Percentiles rank a stretch among this genome's conserved stretches.
phyloP scores from a whole-genome alignment of 2,797 vertebrate species.

The Melanotaenia maccullochi region DNA sequence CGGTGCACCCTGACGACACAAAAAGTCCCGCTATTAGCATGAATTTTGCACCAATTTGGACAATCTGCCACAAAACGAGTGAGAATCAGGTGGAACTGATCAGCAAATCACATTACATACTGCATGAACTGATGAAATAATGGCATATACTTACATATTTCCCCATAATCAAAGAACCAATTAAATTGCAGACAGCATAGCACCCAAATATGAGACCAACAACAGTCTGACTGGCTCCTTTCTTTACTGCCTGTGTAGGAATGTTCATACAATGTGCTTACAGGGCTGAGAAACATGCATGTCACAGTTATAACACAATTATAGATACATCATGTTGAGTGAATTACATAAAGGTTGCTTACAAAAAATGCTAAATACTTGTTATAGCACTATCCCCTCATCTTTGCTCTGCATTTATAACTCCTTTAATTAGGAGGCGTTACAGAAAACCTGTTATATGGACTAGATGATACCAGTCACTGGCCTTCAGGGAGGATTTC shows the following conservation, averaged over 20 bases:
- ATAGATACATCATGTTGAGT: not conserved
- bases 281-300: not conserved
- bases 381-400: not conserved
- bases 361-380: too few species aligned
- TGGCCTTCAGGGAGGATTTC: conserved; percentile 9
- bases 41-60: conserved; percentile 94
- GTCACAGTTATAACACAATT: not conserved
- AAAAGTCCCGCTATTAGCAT: conserved; percentile 93
- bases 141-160: conserved; percentile 89
- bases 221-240: conserved; percentile 88
- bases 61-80: conserved; percentile 82
- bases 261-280: conserved; percentile 2
- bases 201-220: conserved; percentile 95
- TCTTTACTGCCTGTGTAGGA: conserved; percentile 87
- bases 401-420: not conserved
- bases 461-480: not conserved
- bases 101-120: not conserved
- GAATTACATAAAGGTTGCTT: not conserved
- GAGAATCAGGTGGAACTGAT: not conserved
- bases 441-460: not conserved
- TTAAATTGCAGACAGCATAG: conserved; percentile 89
- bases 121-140: not conserved
- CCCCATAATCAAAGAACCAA: conserved; percentile 88
- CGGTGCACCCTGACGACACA: conserved; percentile 88
- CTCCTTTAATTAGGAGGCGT: not conserved